A percentile compares a stretch with the other conserved stretches of the same genome.
phyloP scores from a whole-genome alignment of 2,888 invertebrate genomes.

The Sinelater perroti region DNA sequence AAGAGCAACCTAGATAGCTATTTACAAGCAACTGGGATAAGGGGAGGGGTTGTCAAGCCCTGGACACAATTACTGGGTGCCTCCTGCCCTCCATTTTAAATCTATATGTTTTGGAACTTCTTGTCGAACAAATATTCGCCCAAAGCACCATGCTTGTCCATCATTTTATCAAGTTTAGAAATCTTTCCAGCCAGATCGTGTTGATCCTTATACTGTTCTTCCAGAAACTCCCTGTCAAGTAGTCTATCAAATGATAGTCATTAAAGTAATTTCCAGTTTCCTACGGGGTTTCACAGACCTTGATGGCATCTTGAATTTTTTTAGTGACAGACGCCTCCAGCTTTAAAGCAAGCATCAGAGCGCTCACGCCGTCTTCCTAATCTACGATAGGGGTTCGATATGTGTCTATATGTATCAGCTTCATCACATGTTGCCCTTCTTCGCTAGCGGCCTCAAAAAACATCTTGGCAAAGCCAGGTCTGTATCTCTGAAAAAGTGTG shows the following conservation, averaged over 20 bases:
- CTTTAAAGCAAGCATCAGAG: constrained; percentile 78
- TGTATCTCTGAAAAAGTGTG: constrained; percentile 81
- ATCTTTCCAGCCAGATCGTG: constrained; percentile 84
- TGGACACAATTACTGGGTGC: too few species aligned
- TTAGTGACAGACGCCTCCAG: constrained; percentile 82
- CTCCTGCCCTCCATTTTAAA: too few species aligned
- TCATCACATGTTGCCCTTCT: constrained; percentile 88
- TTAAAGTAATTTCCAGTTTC: constrained; percentile 62
- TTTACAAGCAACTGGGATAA: too few species aligned
- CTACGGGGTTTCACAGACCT: constrained; percentile 69
- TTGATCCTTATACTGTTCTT: constrained; percentile 88
- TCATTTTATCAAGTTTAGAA: constrained; percentile 79
- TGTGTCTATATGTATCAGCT: too few species aligned
- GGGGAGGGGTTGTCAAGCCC: too few species aligned
- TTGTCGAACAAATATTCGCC: constrained; percentile 89
- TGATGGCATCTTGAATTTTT: constrained; percentile 76
- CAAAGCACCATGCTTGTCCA: constrained; percentile 72
- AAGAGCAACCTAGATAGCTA: too few species aligned
- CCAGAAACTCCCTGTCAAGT: constrained; percentile 78
- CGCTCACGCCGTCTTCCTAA: constrained; percentile 72
- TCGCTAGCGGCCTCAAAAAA: constrained; percentile 87
- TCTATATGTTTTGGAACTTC: too few species aligned
- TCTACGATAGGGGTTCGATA: constrained; percentile 50
- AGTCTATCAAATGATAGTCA: constrained; percentile 85
- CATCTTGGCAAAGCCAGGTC: constrained; percentile 87